Conservation (phyloP, 2,888 invertebrate species). For the Cerastis leucographa region DNA sequence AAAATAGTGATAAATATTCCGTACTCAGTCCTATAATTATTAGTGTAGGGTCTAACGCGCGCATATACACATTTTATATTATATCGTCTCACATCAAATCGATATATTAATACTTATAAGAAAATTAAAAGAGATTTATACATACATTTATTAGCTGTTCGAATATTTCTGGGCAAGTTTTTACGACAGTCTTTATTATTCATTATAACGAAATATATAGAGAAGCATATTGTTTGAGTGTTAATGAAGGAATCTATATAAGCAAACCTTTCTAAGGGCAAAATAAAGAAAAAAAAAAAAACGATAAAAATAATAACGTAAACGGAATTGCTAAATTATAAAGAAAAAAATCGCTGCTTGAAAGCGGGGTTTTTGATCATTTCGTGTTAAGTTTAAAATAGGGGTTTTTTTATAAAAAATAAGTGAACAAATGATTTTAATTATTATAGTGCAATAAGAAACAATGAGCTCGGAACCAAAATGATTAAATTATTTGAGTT, state of each 20-base stretch:
- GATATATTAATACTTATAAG: not conserved
- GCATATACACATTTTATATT: conserved; percentile 23
- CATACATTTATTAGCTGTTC: conserved; percentile 26
- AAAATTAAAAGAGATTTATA: conserved; percentile 30
- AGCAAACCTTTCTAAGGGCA: not conserved
- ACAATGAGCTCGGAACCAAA: conserved; percentile 21
- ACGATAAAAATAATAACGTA: not conserved
- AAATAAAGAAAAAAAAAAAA: not conserved
- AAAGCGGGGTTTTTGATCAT: not conserved
- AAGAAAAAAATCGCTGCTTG: not conserved
- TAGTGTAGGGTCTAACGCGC: not conserved
- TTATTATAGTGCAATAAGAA: conserved; percentile 54
- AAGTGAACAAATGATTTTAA: conserved; percentile 26
- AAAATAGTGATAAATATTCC: not conserved
- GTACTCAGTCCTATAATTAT: no score
- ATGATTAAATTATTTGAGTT: conserved; percentile 28
- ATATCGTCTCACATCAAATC: not conserved
- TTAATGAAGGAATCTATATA: not conserved
- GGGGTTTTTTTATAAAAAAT: conserved; percentile 10
- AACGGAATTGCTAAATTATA: conserved; percentile 28
- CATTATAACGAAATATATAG: conserved; percentile 31
- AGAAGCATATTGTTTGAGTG: conserved; percentile 48
- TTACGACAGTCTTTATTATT: conserved; percentile 23
- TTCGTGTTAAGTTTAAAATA: conserved; percentile 4
- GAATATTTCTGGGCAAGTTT: conserved; percentile 61